phyloP scores from a whole-genome alignment of 35 echinoderm and acorn worm species.

The Holothuria glaberrima region DNA sequence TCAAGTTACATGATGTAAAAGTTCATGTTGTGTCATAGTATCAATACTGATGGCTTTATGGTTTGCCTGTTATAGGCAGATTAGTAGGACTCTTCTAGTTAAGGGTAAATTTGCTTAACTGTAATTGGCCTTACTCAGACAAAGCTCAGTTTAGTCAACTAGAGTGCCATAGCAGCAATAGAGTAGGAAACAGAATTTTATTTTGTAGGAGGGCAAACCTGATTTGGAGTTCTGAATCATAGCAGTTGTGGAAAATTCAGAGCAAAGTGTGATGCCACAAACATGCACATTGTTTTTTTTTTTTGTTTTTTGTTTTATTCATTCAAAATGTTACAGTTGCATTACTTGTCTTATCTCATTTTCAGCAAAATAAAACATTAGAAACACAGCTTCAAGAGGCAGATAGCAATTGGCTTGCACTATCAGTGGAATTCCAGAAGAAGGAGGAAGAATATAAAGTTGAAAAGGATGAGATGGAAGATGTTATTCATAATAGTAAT shows the following conservation, averaged over 20 bases:
- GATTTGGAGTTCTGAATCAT: neutral
- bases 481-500: slow-evolving; percentile 72
- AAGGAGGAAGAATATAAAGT: slow-evolving; percentile 62
- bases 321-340: too few species aligned
- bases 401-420: slow-evolving; percentile 82
- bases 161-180: neutral
- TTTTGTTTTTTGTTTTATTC: too few species aligned
- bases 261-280: too few species aligned
- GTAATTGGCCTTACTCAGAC: too few species aligned
- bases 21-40: neutral
- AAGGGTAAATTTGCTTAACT: too few species aligned
- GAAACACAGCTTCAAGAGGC: slow-evolving; percentile 73
- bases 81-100: too few species aligned
- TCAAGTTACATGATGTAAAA: neutral
- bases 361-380: slow-evolving; percentile 70
- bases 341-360: neutral
- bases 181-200: neutral
- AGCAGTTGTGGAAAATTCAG: neutral
- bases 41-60: too few species aligned
- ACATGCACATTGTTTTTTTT: neutral
- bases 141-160: too few species aligned
- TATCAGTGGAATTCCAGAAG: slow-evolving; percentile 76
- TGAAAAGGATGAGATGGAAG: slow-evolving; percentile 74
- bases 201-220: neutral
- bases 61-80: too few species aligned